phyloP scores from a whole-genome alignment of 2,113 vertebrate genomes.

The Osmerus eperlanus region DNA sequence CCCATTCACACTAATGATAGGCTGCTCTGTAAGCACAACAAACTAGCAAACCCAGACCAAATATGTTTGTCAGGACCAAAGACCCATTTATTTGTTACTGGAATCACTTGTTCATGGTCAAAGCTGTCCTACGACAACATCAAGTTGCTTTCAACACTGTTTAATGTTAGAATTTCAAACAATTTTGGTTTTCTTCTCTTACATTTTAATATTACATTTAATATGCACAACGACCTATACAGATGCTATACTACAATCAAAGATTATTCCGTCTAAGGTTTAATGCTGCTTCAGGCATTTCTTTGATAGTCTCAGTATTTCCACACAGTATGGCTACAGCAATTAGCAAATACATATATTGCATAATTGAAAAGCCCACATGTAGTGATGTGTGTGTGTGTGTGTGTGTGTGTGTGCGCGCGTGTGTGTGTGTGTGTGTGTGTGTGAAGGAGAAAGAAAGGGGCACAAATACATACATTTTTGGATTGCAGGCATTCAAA shows the following conservation, averaged over 20 bases:
- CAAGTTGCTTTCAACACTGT: constrained; percentile 22
- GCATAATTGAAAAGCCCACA: too few species aligned
- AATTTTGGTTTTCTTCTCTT: constrained; percentile 16
- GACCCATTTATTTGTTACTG: constrained; percentile 51
- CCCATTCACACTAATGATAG: constrained; percentile 3
- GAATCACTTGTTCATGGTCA: constrained; percentile 28
- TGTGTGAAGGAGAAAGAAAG: not conserved
- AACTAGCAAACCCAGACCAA: constrained; percentile 7
- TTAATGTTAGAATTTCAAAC: constrained; percentile 19
- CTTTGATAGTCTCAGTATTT: constrained; percentile 15
- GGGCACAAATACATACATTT: not conserved
- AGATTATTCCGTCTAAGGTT: constrained; percentile 10
- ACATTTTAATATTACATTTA: constrained; percentile 6
- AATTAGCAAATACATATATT: not conserved
- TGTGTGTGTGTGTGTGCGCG: not conserved
- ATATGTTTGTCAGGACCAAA: constrained; percentile 23
- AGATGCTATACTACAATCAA: constrained; percentile 33
- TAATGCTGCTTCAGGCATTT: constrained; percentile 8
- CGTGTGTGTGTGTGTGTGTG: too few species aligned
- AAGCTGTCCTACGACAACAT: constrained; percentile 21
- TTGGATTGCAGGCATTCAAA: not conserved
- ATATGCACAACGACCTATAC: not conserved
- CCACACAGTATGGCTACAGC: constrained; percentile 20
- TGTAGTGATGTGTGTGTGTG: not conserved
- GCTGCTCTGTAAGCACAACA: not conserved